These are phyloP conservation scores for Gari tellinella DNA, from an alignment of 2,888 invertebrate species.

Conservation along the genomic window DNA sequence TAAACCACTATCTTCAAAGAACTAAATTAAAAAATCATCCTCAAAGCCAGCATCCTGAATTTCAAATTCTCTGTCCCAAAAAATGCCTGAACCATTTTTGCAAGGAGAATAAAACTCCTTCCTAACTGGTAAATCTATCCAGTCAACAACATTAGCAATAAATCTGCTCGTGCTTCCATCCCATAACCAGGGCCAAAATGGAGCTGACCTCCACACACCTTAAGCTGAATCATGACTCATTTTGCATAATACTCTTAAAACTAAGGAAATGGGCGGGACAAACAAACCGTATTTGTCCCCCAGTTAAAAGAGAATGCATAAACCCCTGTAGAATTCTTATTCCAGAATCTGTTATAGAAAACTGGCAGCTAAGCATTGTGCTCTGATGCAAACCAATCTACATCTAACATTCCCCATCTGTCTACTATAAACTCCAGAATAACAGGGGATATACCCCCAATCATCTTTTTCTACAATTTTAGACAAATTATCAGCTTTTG, in stretches of 20 bases:
- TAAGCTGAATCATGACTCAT: slow-evolving; percentile 16
- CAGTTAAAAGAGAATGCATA: slow-evolving; percentile 39
- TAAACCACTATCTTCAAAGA: too few species aligned
- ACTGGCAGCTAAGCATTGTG: slow-evolving; percentile 36
- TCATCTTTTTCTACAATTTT: slow-evolving; percentile 36
- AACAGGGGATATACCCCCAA: slow-evolving; percentile 29
- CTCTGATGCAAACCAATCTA: slow-evolving; percentile 49
- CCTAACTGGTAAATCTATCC: too few species aligned
- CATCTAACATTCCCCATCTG: slow-evolving; percentile 37
- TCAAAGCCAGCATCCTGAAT: too few species aligned
- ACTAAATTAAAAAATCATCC: too few species aligned
- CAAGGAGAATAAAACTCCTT: too few species aligned
- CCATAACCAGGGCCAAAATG: slow-evolving; percentile 26
- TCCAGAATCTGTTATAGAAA: slow-evolving; percentile 52
- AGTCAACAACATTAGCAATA: too few species aligned
- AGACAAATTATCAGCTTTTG: slow-evolving; percentile 31
- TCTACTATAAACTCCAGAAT: slow-evolving; percentile 6
- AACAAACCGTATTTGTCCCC: slow-evolving; percentile 31
- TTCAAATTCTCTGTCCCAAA: too few species aligned
- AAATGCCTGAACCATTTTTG: too few species aligned
- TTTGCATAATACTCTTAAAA: slow-evolving; percentile 32
- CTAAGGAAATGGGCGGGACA: slow-evolving; percentile 37
- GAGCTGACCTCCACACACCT: slow-evolving; percentile 46
- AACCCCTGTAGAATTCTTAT: slow-evolving; percentile 18
- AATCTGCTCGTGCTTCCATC: too few species aligned